Evolutionary conservation across 2,113 vertebrate genomes (phyloP).

Genomic region (Zingel zingel): DNA sequence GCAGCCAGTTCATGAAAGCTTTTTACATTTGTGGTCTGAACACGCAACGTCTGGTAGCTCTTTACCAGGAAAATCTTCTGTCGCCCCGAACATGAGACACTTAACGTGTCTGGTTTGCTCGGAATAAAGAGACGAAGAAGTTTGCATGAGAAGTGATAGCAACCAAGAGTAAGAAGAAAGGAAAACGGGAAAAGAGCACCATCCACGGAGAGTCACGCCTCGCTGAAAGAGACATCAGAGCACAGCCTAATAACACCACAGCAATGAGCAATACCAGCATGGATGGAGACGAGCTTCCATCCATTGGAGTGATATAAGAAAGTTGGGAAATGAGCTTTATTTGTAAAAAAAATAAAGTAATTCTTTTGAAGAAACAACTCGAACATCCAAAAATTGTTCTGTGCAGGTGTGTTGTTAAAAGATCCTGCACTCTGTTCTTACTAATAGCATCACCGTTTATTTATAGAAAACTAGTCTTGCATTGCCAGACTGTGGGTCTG

Average conservation of each 20-base stretch:
- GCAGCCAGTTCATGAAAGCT: slow-evolving; percentile 11
- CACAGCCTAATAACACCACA: neutral
- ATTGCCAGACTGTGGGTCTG: too few relatives aligned
- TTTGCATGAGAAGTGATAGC: slow-evolving; percentile 18
- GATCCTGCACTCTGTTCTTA: too few relatives aligned
- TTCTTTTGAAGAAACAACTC: too few relatives aligned
- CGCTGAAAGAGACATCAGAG: neutral
- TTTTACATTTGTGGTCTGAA: slow-evolving; percentile 6
- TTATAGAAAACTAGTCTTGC: too few relatives aligned
- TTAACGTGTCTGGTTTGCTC: slow-evolving; percentile 5
- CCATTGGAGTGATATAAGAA: too few relatives aligned
- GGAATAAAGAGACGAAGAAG: neutral
- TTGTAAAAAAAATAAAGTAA: too few relatives aligned
- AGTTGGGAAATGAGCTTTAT: too few relatives aligned
- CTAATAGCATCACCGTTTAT: too few relatives aligned
- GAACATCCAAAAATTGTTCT: too few relatives aligned
- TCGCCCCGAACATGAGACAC: neutral
- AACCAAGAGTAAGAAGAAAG: slow-evolving; percentile 2
- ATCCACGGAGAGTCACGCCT: neutral
- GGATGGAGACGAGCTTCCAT: neutral
- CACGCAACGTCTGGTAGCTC: slow-evolving; percentile 3
- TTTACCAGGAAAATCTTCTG: slow-evolving; percentile 11
- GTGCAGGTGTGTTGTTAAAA: too few relatives aligned
- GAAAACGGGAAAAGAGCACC: slow-evolving; percentile 2
- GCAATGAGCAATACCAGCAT: neutral